phyloP scores from a whole-genome alignment of 2,888 invertebrate species.

The Napeogenes sylphis region DNA sequence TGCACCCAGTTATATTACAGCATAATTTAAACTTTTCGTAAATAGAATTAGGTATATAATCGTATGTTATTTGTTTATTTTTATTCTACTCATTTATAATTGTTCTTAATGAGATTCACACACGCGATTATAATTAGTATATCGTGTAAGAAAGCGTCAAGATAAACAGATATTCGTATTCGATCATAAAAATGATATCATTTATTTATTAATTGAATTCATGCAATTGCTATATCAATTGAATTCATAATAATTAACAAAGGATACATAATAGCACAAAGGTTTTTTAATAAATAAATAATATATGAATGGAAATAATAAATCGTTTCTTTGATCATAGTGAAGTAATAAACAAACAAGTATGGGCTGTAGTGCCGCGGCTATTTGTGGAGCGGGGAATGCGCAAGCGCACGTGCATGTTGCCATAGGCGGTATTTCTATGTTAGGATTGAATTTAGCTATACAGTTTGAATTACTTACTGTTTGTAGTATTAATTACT shows the following conservation, averaged over 20 bases:
- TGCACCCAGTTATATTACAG: background rate
- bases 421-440: constrained; percentile 37
- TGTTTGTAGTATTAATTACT: no score
- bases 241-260: no score
- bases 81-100: constrained; percentile 8
- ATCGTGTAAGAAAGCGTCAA: constrained; percentile 19
- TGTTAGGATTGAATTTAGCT: constrained; percentile 11
- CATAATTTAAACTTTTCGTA: background rate
- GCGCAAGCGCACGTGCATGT: constrained; percentile 46
- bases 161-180: constrained; percentile 8
- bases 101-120: constrained; percentile 15
- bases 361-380: constrained; percentile 24
- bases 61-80: constrained; percentile 2
- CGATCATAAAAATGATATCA: background rate
- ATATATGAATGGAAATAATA: no score
- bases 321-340: no score
- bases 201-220: background rate
- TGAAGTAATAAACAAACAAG: constrained; percentile 25
- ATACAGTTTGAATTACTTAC: constrained; percentile 3
- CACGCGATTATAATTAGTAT: constrained; percentile 26
- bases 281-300: no score
- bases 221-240: background rate
- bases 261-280: no score
- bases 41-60: constrained; percentile 2
- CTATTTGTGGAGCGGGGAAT: constrained; percentile 49